phyloP scores from a whole-genome alignment of 1,140 invertebrate genomes.

The Antheraea mylitta region DNA sequence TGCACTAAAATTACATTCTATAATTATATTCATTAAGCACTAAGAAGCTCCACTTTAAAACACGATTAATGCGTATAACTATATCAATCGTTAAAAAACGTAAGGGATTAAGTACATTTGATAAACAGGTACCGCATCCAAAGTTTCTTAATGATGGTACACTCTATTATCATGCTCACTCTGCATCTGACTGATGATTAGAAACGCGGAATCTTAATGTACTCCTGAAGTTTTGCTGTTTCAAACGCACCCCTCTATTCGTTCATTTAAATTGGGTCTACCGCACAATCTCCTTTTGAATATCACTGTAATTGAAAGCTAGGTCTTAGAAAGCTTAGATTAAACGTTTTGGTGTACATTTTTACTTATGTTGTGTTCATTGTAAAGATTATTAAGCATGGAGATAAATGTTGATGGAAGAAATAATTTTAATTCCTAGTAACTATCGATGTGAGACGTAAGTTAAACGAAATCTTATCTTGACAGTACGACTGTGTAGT shows the following conservation, averaged over 20 bases:
- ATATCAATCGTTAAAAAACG: too few relatives aligned
- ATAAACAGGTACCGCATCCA: conserved; percentile 15
- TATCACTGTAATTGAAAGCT: neutral
- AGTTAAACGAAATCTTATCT: too few relatives aligned
- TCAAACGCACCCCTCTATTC: conserved; percentile 15
- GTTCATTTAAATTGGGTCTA: conserved; percentile 20
- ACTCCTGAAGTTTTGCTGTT: conserved; percentile 36
- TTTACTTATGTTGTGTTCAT: neutral
- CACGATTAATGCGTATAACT: too few relatives aligned
- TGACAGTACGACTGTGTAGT: too few relatives aligned
- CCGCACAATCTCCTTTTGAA: conserved; percentile 8
- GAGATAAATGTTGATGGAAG: too few relatives aligned
- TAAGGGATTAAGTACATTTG: neutral
- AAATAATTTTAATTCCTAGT: too few relatives aligned
- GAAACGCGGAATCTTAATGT: conserved; percentile 34
- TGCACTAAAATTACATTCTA: too few relatives aligned
- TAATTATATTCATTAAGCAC: too few relatives aligned
- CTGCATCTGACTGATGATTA: conserved; percentile 38
- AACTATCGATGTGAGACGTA: too few relatives aligned
- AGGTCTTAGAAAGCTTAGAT: neutral
- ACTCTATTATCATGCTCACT: conserved; percentile 23
- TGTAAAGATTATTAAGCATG: too few relatives aligned
- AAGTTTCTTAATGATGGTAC: conserved; percentile 7
- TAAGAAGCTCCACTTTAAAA: too few relatives aligned
- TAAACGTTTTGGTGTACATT: neutral